Evolutionary conservation across 2,888 invertebrate genomes (phyloP).

Genomic region (Catocala sponsa): DNA sequence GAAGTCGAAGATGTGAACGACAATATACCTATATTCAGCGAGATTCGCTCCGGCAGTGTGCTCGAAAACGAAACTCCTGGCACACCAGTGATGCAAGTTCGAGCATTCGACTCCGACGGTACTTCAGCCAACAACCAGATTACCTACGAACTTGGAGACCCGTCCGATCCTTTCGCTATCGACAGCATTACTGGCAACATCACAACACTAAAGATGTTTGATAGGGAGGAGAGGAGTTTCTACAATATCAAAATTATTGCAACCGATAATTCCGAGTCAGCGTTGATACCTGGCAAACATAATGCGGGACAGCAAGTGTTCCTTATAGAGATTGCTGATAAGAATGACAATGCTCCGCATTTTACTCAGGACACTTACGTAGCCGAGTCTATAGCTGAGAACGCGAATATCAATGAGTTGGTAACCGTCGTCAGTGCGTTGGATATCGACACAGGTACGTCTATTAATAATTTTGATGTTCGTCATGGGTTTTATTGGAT

Average conservation of each 20-base stretch:
- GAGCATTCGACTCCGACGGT: constrained; percentile 95
- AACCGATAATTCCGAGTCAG: constrained; percentile 96
- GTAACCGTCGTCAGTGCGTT: constrained; percentile 96
- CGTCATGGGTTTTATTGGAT: background rate
- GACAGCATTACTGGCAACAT: constrained; percentile 96
- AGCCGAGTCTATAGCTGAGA: constrained; percentile 93
- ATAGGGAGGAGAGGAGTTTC: constrained; percentile 94
- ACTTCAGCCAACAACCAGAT: constrained; percentile 95
- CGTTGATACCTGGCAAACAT: constrained; percentile 89
- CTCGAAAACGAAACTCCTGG: constrained; percentile 95
- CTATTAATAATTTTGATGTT: constrained; percentile 6
- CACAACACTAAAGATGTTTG: constrained; percentile 93
- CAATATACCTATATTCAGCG: constrained; percentile 95
- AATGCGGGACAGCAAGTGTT: constrained; percentile 94
- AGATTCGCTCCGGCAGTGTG: constrained; percentile 93
- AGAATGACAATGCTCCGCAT: constrained; percentile 97
- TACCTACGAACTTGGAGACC: constrained; percentile 91
- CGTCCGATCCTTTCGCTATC: constrained; percentile 93
- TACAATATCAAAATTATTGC: constrained; percentile 97
- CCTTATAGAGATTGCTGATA: constrained; percentile 97
- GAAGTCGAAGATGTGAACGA: constrained; percentile 96
- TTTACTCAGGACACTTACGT: constrained; percentile 93
- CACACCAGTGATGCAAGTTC: constrained; percentile 95
- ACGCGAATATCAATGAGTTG: constrained; percentile 93
- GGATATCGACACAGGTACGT: constrained; percentile 93